Base-by-base conservation (phyloP, 1,140 invertebrate genomes). In the Wasmannia auropunctata region DNA sequence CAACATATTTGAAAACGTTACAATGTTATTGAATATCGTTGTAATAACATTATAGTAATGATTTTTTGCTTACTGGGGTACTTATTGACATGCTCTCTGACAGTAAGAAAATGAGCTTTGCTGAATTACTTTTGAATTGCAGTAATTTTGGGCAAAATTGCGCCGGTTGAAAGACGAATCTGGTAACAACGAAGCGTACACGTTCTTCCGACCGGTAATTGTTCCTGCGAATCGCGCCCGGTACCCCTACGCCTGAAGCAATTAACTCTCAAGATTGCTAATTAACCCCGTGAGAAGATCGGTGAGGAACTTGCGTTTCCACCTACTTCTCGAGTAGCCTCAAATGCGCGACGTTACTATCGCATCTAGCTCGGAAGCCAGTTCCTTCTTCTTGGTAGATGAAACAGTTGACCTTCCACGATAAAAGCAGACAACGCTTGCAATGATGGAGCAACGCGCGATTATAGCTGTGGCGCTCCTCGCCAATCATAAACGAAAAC, bases 201-300 rank as follows among this genome's bases (percentile, higher is more conserved):
- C 83, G 51, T 75, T 54, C 69, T 60, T 62, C 54, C 46, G n/a
- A 76, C 8, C 49, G 28, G 67, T 67, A 65, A 54, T 65, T 70
- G 49, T 87, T 80, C 80, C 51, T 58, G 81, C 70, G 72, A 90
- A 86, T 77, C 63, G 69, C 76, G 49, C 70, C 31, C 22, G 40
- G 65, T 85, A 86, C 75, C 85, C 81, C 84, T 86, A 69, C 37
- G 62, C 65, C 51, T 56, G 54, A 65, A 60, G 86, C 91, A 92
- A 93, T 92, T 92, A 92, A 89, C 90, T 88, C 88, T 60, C 76
- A 75, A 88, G 90, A 92, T 93, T 91, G 76, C 89, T 93, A 93
- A 93, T 93, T 93, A 93, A 92, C 87, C 87, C 80, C 91, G 91
- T 93, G 92, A 87, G 92, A 93, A 91, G 74, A 76, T 19, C 51